A percentile compares a stretch with the other conserved stretches of the same genome.
These are phyloP conservation scores for Plestiodon gilberti DNA, from an alignment of 2,113 vertebrate genomes.

Conservation along the genomic window DNA sequence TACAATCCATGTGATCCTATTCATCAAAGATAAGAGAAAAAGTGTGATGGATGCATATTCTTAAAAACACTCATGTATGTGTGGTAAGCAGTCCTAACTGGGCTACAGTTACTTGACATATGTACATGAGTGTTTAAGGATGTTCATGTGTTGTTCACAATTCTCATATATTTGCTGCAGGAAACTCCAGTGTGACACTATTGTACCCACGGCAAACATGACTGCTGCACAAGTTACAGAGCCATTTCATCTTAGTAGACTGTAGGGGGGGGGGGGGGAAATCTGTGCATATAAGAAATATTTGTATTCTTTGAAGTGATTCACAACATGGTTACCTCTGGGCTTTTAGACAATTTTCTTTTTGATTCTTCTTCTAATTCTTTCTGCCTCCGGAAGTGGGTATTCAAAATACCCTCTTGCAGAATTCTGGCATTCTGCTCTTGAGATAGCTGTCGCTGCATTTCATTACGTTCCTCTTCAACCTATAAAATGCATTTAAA, in stretches of 20 bases:
- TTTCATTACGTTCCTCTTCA: slow-evolving; percentile 86
- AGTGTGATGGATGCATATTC: not conserved
- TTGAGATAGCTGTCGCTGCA: slow-evolving; percentile 81
- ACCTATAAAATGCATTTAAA: slow-evolving; percentile 71
- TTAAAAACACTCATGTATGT: not conserved
- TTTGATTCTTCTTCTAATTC: slow-evolving; percentile 81
- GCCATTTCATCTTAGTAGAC: not conserved
- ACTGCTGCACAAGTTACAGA: not conserved
- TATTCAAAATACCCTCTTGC: slow-evolving; percentile 87
- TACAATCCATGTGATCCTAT: not conserved
- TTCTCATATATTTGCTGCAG: not conserved
- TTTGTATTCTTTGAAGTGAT: not conserved
- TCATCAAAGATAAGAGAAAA: not conserved
- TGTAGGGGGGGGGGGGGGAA: no score
- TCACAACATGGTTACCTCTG: slow-evolving; percentile 75
- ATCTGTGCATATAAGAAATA: not conserved
- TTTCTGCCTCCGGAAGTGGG: slow-evolving; percentile 86
- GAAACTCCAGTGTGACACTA: not conserved
- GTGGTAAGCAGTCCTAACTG: not conserved
- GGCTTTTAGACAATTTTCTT: slow-evolving; percentile 76
- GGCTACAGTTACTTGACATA: not conserved
- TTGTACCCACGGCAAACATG: not conserved
- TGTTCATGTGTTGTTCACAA: no score
- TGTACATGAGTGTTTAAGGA: not conserved
- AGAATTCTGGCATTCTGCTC: slow-evolving; percentile 85